Base-by-base conservation (phyloP, 2,113 vertebrate genomes). In the Pelecanoides urinatrix region DNA sequence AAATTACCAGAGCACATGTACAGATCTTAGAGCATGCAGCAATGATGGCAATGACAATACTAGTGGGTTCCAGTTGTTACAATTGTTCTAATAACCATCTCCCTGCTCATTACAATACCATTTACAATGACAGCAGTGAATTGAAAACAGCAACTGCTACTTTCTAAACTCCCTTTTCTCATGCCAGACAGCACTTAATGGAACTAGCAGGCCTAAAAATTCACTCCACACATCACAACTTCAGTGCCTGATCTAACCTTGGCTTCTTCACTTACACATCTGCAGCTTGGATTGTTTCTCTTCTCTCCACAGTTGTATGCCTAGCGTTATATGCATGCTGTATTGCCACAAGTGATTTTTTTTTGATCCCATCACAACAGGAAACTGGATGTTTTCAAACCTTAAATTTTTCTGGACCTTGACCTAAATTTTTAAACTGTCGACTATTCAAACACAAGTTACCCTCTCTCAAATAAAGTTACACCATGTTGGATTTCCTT, bases 21-120 rank as follows among this genome's bases (percentile, higher is more conserved):
- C n/a, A 36, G 38, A 50, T 21, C 36, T 44, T 40, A 23, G 65
- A 47, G n/a, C 65, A 62, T 1, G 1, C 21, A 61, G 29, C 34
- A 11, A 20, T 6, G 45, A 66, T 7, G 45, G 40, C 65, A 62
- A 25, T 21, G 73, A 59, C 30, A 59, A 13, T 11, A n/a, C 63
- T 5, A 30, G 56, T 2, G 32, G 72, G 18, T 17, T n/a, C 21
- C 56, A n/a, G 27, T 22, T 42, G 32, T 68, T 55, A 27, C 3
- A 22, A 23, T 27, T 79, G 55, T 63, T 59, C 44, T 63, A 75
- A 65, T 34, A 42, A 63, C 56, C 32, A 63, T 23, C 16, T 65
- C 34, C 5, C 50, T 70, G 44, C 26, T 21, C 58, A 32, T 40
- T 19, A 38, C 0, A 0, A 23, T 18, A 23, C 25, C 2, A 0